A percentile compares a stretch with the other conserved stretches of the same genome.
These are phyloP conservation scores for Xyliphius kryptos DNA, from an alignment of 2,113 vertebrate genomes.

Conservation along the genomic window DNA sequence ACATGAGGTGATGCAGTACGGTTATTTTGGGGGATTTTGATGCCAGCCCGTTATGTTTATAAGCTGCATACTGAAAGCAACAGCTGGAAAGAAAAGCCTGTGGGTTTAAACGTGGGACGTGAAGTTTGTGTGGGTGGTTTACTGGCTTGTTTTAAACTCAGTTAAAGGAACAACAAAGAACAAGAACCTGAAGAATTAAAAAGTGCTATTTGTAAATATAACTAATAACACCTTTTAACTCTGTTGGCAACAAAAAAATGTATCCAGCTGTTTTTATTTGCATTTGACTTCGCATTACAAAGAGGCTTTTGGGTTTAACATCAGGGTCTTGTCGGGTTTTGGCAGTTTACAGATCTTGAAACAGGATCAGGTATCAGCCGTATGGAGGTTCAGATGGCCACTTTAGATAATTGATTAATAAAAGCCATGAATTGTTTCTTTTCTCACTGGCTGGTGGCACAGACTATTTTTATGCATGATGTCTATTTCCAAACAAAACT, in stretches of 20 bases:
- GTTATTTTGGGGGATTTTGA: no score
- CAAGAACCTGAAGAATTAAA: not conserved
- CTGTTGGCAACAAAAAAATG: not conserved
- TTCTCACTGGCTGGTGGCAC: no score
- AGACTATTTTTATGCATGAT: no score
- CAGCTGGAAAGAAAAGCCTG: not conserved
- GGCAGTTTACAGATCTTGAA: no score
- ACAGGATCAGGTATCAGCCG: no score
- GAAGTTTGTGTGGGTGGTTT: not conserved
- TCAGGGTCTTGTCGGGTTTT: not conserved
- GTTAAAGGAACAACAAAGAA: not conserved
- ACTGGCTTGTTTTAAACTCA: not conserved
- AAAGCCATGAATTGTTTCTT: no score
- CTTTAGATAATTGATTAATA: no score
- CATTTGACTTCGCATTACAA: not conserved
- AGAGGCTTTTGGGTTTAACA: not conserved
- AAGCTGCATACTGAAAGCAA: not conserved
- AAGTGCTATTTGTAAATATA: not conserved
- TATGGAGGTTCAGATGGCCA: no score
- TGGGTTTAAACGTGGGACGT: not conserved
- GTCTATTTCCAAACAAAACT: no score
- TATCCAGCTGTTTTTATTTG: conserved; percentile 3
- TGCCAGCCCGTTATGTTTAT: not conserved
- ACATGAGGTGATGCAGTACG: not conserved
- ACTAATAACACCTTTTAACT: not conserved